Base-by-base conservation (phyloP, 2,888 invertebrate species). In the Aphrophora alni region DNA sequence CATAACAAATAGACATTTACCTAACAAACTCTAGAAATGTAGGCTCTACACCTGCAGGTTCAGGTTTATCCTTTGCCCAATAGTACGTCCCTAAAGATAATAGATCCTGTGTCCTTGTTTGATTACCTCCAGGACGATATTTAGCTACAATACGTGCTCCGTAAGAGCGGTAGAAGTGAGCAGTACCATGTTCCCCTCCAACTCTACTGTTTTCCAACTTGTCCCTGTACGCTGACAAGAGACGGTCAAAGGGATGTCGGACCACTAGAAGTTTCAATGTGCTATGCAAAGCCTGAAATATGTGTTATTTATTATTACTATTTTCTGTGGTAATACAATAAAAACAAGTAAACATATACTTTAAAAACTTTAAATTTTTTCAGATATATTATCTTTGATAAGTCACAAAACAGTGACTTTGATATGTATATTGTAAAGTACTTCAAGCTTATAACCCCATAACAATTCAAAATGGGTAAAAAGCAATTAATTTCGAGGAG, bases 161-260 rank as follows among this genome's bases (percentile, higher is more conserved):
- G 84, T 89, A 91, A 81, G 88, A 88, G 78, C 87, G 85, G 84
- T 90, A 90, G 86, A 90, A 91, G 85, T 90, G 90, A 38, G 87
- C 85, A 38, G 89, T 90, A 25, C 90, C 90, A 82, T 90, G 89
- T 82, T 89, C 88, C 33, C 87, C 85, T n/a, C 89, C 88, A 71
- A 84, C 78, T 44, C 85, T 83, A 26, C 72, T 80, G 84, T 89
- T 88, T 83, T 89, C 89, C 83, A 92, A 88, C 86, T 92, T 92
- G 85, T 92, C 92, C 38, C 91, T 87, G 85, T 90, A 92, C 0
- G 92, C 92, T 3, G 92, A 92, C 27, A 92, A 86, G 38, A 92
- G 85, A 78, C 92, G 87, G 83, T 91, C 91, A 82, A 92, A 90
- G 0, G 92, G 92, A 85, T 92, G 91, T 12, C 92, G 88, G n/a